phyloP scores from a whole-genome alignment of 1,140 invertebrate species.

The Zaprionus nigranus region DNA sequence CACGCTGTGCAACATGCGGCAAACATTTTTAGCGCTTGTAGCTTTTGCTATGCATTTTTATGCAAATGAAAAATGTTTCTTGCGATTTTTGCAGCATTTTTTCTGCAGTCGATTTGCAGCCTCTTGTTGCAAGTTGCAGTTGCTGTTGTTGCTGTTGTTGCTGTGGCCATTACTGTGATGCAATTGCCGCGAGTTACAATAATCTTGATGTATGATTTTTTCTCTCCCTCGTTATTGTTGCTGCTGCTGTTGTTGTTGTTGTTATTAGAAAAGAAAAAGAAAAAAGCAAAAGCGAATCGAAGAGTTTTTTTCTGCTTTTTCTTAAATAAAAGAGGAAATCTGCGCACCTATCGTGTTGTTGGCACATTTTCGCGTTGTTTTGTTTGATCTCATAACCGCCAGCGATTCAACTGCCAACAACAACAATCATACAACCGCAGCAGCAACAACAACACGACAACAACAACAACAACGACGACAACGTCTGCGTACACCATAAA shows the following conservation, averaged over 20 bases:
- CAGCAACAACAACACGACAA: slow-evolving; percentile 46
- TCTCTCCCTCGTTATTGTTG: slow-evolving; percentile 40
- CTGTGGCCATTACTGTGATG: slow-evolving; percentile 76
- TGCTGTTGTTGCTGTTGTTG: slow-evolving; percentile 14
- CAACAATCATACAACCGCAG: slow-evolving; percentile 44
- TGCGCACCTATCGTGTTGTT: slow-evolving; percentile 78
- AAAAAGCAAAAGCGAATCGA: slow-evolving; percentile 31
- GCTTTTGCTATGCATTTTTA: slow-evolving; percentile 78
- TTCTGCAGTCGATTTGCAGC: slow-evolving; percentile 28
- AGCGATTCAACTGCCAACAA: slow-evolving; percentile 64
- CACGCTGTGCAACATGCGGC: slow-evolving; percentile 64
- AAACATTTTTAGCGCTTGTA: slow-evolving; percentile 82
- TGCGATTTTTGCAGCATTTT: slow-evolving; percentile 72
- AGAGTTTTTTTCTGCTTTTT: background rate
- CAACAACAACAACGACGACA: slow-evolving; percentile 34
- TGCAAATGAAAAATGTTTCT: slow-evolving; percentile 83
- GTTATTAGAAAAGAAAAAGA: slow-evolving; percentile 64
- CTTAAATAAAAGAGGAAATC: slow-evolving; percentile 73
- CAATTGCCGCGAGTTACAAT: slow-evolving; percentile 82
- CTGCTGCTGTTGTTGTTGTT: slow-evolving; percentile 11
- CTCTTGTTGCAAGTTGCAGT: slow-evolving; percentile 4
- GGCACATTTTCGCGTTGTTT: slow-evolving; percentile 78
- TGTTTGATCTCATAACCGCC: slow-evolving; percentile 82
- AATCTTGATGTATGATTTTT: slow-evolving; percentile 79
- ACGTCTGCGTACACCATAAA: slow-evolving; percentile 64